Evolutionary conservation across 1,140 invertebrate genomes (phyloP).

Genomic region (Nixonia krombeini): DNA sequence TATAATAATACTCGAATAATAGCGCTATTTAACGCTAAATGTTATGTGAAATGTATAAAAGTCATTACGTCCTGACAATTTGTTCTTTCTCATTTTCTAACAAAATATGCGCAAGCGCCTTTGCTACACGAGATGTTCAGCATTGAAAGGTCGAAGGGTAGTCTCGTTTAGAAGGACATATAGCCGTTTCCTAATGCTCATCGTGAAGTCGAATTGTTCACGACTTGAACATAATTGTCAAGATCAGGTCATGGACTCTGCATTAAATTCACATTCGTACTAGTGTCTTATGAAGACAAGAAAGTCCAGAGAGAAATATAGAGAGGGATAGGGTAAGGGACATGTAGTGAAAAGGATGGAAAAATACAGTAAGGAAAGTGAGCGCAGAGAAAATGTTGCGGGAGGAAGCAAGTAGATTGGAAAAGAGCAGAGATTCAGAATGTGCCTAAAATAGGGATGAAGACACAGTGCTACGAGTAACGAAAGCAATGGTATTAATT

Average conservation of each 20-base stretch:
- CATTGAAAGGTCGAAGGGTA: constrained; percentile 11
- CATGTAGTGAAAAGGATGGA: too few relatives aligned
- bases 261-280: constrained; percentile 50
- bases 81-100: too few relatives aligned
- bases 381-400: constrained; percentile 1
- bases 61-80: too few relatives aligned
- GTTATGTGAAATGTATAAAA: too few relatives aligned
- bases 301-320: too few relatives aligned
- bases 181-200: not conserved
- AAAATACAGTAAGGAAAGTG: constrained; percentile 6
- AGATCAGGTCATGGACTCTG: constrained; percentile 39
- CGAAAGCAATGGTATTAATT: constrained; percentile 64
- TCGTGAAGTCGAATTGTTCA: constrained; percentile 17
- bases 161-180: constrained; percentile 29
- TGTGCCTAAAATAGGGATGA: not conserved
- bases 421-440: constrained; percentile 19
- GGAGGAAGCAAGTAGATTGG: constrained; percentile 21
- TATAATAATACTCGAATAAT: too few relatives aligned
- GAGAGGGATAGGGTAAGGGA: too few relatives aligned
- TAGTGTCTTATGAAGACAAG: constrained; percentile 18
- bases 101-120: too few relatives aligned
- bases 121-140: too few relatives aligned
- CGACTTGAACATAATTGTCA: constrained; percentile 41
- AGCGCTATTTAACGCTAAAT: too few relatives aligned
- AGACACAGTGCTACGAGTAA: constrained; percentile 33